phyloP scores from a whole-genome alignment of 2,888 invertebrate genomes.

The Heliconius erato region DNA sequence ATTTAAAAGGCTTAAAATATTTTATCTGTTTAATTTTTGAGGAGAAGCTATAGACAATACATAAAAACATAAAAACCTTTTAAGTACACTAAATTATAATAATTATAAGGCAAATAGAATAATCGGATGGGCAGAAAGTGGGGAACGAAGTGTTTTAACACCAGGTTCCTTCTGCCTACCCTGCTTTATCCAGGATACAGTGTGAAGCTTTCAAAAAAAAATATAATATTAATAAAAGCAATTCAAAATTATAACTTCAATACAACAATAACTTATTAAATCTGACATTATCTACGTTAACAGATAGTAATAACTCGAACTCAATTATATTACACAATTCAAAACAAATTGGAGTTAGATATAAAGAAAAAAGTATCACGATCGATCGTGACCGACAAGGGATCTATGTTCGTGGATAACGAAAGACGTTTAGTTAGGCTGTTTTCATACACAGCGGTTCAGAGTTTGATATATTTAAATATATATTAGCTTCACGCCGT shows the following conservation, averaged over 20 bases:
- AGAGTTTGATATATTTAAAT: background rate
- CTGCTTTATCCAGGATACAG: too few species aligned
- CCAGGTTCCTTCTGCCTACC: too few species aligned
- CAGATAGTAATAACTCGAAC: slow-evolving; percentile 19
- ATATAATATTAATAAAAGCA: background rate
- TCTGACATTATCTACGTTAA: slow-evolving; percentile 19
- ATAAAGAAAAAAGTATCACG: slow-evolving; percentile 37
- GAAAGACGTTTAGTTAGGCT: background rate
- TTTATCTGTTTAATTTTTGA: too few species aligned
- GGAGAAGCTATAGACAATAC: too few species aligned
- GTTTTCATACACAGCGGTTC: background rate
- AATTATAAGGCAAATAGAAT: too few species aligned
- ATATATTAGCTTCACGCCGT: too few species aligned
- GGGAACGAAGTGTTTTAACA: too few species aligned
- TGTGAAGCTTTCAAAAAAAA: too few species aligned
- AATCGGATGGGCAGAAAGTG: too few species aligned
- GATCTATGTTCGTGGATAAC: background rate
- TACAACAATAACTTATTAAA: slow-evolving; percentile 8
- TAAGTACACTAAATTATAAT: too few species aligned
- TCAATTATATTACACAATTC: slow-evolving; percentile 28
- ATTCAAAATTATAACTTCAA: background rate
- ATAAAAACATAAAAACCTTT: too few species aligned
- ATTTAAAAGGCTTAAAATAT: too few species aligned
- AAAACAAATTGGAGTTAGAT: slow-evolving; percentile 40
- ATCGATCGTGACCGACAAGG: slow-evolving; percentile 41